Evolutionary conservation across 1,140 invertebrate species (phyloP), one percentile per base, ranked within the genome.

Genomic region (Microplitis demolitor): DNA sequence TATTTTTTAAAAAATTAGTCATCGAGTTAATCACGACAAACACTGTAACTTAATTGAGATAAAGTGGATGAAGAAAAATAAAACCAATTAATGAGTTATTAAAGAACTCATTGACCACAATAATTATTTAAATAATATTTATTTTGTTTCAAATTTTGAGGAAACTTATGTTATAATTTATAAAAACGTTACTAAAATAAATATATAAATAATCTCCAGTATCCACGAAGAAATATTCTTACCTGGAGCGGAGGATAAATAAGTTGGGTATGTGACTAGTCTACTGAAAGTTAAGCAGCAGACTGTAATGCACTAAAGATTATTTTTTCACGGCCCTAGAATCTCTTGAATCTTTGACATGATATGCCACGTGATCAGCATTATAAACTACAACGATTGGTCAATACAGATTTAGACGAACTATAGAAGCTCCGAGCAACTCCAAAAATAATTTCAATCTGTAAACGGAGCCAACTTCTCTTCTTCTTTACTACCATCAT

Each of bases 231-330:
- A 67, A 66, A 70, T 35, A 62, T 39, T 34, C 84, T 86, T 87
- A 87, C 85, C 85, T 85, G 76, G 80, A 80, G 45, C 16, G 63
- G 54, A 54, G 39, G 34, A 66, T 61, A 45, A 45, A 50, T 64
- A 56, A 58, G 62, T 50, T 60, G 35, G 77, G 78, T 76, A 79
- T 79, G 79, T 87, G 88, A 89, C 88, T 87, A 88, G 87, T 85
- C 86, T 87, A 88, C 86, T 82, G 83, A 85, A 85, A 83, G 77
- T 83, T 84, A 83, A 78, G 85, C 81, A 88, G 88, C 86, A 89
- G 87, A 89, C 89, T 90, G 88, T 88, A 78, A 71, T 72, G 72
- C 60, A 78, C 77, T 74, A 70, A 75, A 71, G 76, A 76, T 74
- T 78, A 69, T 67, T 76, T 73, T 73, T 74, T 78, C 74, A 78